phyloP scores from a whole-genome alignment of 1,140 invertebrate genomes.

The Homalodisca vitripennis region DNA sequence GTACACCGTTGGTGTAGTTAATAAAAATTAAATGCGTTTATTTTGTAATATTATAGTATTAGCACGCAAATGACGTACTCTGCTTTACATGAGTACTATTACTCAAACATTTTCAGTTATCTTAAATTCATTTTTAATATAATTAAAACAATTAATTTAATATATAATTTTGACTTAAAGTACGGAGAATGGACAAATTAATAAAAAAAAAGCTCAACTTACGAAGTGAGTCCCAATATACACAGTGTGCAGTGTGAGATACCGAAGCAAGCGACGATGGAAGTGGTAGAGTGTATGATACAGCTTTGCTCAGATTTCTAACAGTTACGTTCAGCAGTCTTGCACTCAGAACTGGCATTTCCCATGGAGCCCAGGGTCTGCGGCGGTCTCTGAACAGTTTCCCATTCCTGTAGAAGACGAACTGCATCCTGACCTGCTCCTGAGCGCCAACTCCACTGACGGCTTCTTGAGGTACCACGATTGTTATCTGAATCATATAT shows the following conservation, averaged over 20 bases:
- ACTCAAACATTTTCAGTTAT: too few species aligned
- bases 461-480: conserved; percentile 34
- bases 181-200: too few species aligned
- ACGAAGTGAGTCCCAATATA: conserved; percentile 52
- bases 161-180: too few species aligned
- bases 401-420: conserved; percentile 29
- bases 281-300: conserved; percentile 47
- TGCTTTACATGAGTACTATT: too few species aligned
- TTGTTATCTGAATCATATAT: conserved; percentile 20
- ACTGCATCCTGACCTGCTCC: conserved; percentile 29
- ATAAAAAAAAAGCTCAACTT: too few species aligned
- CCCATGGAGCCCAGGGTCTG: background rate
- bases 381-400: conserved; percentile 30
- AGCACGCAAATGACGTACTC: too few species aligned
- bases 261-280: conserved; percentile 24
- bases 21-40: too few species aligned
- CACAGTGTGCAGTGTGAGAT: conserved; percentile 45
- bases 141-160: too few species aligned
- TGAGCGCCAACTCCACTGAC: conserved; percentile 16
- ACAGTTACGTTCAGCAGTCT: conserved; percentile 43
- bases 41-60: too few species aligned
- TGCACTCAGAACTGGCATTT: conserved; percentile 36
- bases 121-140: too few species aligned
- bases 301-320: conserved; percentile 47
- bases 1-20: too few species aligned